A percentile compares a stretch with the other conserved stretches of the same genome.
Conservation (phyloP, 2,797 vertebrate species). For the Anabas testudineus region DNA sequence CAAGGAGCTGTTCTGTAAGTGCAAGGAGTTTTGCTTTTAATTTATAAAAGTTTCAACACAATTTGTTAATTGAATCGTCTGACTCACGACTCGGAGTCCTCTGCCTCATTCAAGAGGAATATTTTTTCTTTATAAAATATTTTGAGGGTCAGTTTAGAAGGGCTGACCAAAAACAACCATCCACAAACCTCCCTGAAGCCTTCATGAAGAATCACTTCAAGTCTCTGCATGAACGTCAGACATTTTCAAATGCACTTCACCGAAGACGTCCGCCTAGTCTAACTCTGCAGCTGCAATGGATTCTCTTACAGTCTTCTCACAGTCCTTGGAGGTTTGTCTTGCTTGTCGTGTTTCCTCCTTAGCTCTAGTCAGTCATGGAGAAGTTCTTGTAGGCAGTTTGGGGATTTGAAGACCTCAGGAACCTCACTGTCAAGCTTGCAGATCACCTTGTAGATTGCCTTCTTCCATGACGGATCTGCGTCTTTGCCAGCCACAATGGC, state of each 20-base stretch:
- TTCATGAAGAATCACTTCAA: slow-evolving; percentile 32
- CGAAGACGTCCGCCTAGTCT: slow-evolving; percentile 21
- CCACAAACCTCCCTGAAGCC: slow-evolving; percentile 20
- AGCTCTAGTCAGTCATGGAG: slow-evolving; percentile 91
- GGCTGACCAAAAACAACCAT: slow-evolving; percentile 23
- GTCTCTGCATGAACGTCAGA: slow-evolving; percentile 33
- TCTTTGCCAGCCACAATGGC: slow-evolving; percentile 99
- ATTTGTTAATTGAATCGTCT: slow-evolving; percentile 28
- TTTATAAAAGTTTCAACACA: slow-evolving; percentile 54
- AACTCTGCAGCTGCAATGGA: neutral
- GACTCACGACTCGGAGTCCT: slow-evolving; percentile 39
- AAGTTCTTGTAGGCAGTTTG: slow-evolving; percentile 98
- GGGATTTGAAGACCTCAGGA: slow-evolving; percentile 98
- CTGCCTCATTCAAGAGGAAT: slow-evolving; percentile 16
- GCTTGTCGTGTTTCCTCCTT: slow-evolving; percentile 8
- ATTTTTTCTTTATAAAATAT: slow-evolving; percentile 54
- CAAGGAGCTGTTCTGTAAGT: slow-evolving; percentile 54
- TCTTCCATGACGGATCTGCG: slow-evolving; percentile 99
- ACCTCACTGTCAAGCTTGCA: slow-evolving; percentile 99
- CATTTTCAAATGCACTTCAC: slow-evolving; percentile 23
- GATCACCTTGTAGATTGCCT: slow-evolving; percentile 99
- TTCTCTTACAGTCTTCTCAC: slow-evolving; percentile 33
- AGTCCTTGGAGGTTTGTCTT: slow-evolving; percentile 22
- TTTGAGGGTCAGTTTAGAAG: slow-evolving; percentile 33
- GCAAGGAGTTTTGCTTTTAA: slow-evolving; percentile 53